A percentile compares a stretch with the other conserved stretches of the same genome.
phyloP scores from a whole-genome alignment of 1,140 invertebrate species.

The Cotesia glomerata region DNA sequence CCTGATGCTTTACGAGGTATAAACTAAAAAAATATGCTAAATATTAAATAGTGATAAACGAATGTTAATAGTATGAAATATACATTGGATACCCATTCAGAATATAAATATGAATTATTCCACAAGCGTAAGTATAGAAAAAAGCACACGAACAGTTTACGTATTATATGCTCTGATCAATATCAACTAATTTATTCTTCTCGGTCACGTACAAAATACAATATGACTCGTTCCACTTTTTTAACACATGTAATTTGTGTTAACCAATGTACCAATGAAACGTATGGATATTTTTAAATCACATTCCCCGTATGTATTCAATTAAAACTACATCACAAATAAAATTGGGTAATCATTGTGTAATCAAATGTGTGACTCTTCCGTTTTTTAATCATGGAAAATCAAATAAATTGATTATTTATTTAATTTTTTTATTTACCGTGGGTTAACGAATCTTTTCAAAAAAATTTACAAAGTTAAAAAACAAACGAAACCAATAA shows the following conservation, averaged over 20 bases:
- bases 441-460: too few species aligned
- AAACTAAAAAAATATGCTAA: too few species aligned
- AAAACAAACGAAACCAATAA: too few species aligned
- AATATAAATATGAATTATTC: constrained; percentile 11
- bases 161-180: constrained; percentile 5
- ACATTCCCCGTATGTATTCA: neutral
- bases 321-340: neutral
- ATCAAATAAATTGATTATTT: too few species aligned
- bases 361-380: too few species aligned
- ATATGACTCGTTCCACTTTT: constrained; percentile 9
- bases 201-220: constrained; percentile 8
- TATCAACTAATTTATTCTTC: constrained; percentile 13
- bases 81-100: neutral
- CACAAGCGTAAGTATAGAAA: constrained; percentile 19
- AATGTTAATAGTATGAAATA: neutral
- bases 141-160: constrained; percentile 5
- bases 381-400: too few species aligned
- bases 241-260: constrained; percentile 1
- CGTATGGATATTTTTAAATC: neutral
- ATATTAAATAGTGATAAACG: neutral
- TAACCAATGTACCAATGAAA: neutral
- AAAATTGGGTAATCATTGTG: too few species aligned
- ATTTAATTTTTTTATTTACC: too few species aligned
- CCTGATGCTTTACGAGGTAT: too few species aligned
- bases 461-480: too few species aligned